A percentile compares a stretch with the other conserved stretches of the same genome.
phyloP scores from a whole-genome alignment of 2,113 vertebrate species.

The Gobiocypris rarus region DNA sequence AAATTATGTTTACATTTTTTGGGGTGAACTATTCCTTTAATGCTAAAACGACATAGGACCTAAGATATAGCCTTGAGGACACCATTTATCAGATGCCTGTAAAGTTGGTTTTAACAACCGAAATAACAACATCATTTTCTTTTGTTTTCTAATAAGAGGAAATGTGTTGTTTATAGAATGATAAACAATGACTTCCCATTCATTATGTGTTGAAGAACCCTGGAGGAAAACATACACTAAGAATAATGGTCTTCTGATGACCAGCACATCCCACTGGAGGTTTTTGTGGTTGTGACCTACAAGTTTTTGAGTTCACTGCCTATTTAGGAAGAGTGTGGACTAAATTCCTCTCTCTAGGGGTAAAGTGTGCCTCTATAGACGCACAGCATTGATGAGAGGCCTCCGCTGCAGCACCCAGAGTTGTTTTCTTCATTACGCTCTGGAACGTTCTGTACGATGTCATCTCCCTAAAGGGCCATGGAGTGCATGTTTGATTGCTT shows the following conservation, averaged over 20 bases:
- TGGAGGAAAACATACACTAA: background rate
- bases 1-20: background rate
- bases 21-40: background rate
- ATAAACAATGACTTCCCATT: background rate
- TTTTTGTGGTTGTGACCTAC: background rate
- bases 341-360: conserved; percentile 18
- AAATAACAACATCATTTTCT: background rate
- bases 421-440: conserved; percentile 27
- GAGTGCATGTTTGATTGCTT: conserved; percentile 29
- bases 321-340: conserved; percentile 26
- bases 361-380: conserved; percentile 26
- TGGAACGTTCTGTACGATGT: conserved; percentile 33
- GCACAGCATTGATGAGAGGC: conserved; percentile 19
- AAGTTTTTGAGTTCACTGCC: background rate
- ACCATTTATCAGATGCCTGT: background rate
- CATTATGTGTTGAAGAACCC: background rate
- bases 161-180: background rate
- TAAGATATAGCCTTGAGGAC: background rate
- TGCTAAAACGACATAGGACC: background rate
- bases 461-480: conserved; percentile 10
- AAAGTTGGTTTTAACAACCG: background rate
- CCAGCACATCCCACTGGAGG: background rate
- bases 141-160: background rate
- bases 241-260: background rate
- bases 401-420: background rate